These are phyloP conservation scores for Dilophus febrilis DNA, from an alignment of 2,888 invertebrate species.

Conservation along the genomic window DNA sequence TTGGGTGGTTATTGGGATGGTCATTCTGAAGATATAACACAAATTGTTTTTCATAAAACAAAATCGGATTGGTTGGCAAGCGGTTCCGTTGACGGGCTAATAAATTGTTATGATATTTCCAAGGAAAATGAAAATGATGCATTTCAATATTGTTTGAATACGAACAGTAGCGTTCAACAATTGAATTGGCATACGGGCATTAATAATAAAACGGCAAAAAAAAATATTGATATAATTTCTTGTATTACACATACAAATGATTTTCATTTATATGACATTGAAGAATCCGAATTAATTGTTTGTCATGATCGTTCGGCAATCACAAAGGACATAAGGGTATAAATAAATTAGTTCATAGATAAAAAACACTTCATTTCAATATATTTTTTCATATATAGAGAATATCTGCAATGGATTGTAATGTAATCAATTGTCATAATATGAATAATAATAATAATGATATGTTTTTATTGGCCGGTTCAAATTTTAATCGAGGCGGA, in stretches of 20 bases:
- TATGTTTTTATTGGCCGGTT: conserved; percentile 46
- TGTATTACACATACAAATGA: conserved; percentile 57
- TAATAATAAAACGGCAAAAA: conserved; percentile 20
- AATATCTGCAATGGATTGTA: conserved; percentile 41
- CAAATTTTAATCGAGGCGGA: conserved; percentile 37
- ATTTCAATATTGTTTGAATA: conserved; percentile 54
- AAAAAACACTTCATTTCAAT: too few species aligned
- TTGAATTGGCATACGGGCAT: conserved; percentile 33
- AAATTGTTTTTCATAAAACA: conserved; percentile 53
- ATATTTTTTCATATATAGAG: conserved; percentile 17
- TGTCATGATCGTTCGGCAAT: too few species aligned
- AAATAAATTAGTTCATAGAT: conserved; percentile 41
- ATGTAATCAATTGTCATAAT: conserved; percentile 42
- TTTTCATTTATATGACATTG: conserved; percentile 48
- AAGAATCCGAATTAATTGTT: conserved; percentile 40
- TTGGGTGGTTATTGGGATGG: conserved; percentile 72
- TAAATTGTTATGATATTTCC: conserved; percentile 66
- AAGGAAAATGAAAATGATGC: conserved; percentile 65
- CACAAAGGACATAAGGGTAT: too few species aligned
- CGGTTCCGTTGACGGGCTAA: conserved; percentile 67
- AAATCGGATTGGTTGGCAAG: conserved; percentile 50
- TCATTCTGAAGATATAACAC: conserved; percentile 64
- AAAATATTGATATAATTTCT: conserved; percentile 25
- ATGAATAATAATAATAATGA: conserved; percentile 31
- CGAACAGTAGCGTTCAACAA: conserved; percentile 56